phyloP scores from a whole-genome alignment of 1,140 invertebrate genomes.

The Littorina saxatilis region DNA sequence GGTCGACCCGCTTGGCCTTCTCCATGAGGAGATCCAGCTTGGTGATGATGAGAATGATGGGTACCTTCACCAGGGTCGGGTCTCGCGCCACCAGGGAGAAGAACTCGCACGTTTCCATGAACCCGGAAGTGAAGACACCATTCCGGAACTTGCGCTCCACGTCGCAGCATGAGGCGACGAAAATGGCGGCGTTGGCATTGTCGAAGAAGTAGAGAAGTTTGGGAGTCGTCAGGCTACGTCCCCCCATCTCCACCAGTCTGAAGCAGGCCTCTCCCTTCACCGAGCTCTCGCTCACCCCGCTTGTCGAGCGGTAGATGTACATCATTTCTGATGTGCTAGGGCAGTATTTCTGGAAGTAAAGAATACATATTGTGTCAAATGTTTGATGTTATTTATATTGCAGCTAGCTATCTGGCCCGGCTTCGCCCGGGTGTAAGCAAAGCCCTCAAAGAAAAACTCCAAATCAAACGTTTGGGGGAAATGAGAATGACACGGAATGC shows the following conservation, averaged over 20 bases:
- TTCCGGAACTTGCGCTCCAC: conserved; percentile 3
- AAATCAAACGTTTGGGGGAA: too few relatives aligned
- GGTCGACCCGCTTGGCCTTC: conserved; percentile 1
- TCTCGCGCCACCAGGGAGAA: conserved; percentile 6
- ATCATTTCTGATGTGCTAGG: conserved; percentile 15
- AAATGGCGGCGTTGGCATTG: conserved; percentile 33
- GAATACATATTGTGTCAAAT: too few relatives aligned
- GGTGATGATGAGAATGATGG: conserved; percentile 32
- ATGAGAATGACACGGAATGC: too few relatives aligned
- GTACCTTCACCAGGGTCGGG: conserved; percentile 5
- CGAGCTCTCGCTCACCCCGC: conserved; percentile 10
- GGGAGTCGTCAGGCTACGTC: conserved; percentile 25
- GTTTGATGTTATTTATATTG: too few relatives aligned
- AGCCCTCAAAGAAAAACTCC: too few relatives aligned
- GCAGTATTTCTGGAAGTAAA: background rate
- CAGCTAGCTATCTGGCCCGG: too few relatives aligned
- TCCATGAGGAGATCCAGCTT: conserved; percentile 30
- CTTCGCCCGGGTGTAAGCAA: too few relatives aligned
- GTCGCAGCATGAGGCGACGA: conserved; percentile 28
- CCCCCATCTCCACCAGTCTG: conserved; percentile 28
- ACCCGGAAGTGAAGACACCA: conserved; percentile 20
- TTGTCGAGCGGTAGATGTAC: conserved; percentile 5
- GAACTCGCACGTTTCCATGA: conserved; percentile 10
- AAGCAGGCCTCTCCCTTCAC: conserved; percentile 23
- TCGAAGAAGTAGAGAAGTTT: conserved; percentile 29